phyloP scores from a whole-genome alignment of 2,888 invertebrate species.

The Ornithoptera priamus region DNA sequence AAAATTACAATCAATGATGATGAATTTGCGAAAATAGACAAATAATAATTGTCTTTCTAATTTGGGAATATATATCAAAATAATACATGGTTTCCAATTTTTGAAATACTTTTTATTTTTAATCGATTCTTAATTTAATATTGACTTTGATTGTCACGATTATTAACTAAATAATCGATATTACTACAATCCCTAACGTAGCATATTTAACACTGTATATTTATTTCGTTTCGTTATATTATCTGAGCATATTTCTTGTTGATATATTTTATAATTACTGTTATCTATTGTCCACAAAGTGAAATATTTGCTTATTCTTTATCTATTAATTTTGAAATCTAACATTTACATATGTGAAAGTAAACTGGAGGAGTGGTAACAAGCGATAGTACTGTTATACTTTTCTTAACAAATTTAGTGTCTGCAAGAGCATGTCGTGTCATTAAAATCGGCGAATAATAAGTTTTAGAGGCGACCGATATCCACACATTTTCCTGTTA shows the following conservation, averaged over 20 bases:
- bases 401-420: not conserved
- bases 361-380: constrained; percentile 5
- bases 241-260: not conserved
- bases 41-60: no score
- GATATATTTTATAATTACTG: not conserved
- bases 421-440: not conserved
- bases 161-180: not conserved
- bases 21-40: no score
- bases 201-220: constrained; percentile 8
- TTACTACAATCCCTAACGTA: not conserved
- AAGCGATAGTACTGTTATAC: not conserved
- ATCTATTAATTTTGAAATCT: constrained; percentile 2
- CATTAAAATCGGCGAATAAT: not conserved
- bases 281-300: not conserved
- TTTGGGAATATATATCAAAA: no score
- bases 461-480: not conserved
- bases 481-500: constrained; percentile 15
- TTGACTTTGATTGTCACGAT: not conserved
- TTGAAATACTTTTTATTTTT: not conserved
- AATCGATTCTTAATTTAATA: not conserved
- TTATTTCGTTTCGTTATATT: constrained; percentile 3
- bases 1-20: no score
- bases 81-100: not conserved
- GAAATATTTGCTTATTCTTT: constrained; percentile 5
- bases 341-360: constrained; percentile 8